Evolutionary conservation across 2,797 vertebrate species (phyloP).

Genomic region (Spatula clypeata): DNA sequence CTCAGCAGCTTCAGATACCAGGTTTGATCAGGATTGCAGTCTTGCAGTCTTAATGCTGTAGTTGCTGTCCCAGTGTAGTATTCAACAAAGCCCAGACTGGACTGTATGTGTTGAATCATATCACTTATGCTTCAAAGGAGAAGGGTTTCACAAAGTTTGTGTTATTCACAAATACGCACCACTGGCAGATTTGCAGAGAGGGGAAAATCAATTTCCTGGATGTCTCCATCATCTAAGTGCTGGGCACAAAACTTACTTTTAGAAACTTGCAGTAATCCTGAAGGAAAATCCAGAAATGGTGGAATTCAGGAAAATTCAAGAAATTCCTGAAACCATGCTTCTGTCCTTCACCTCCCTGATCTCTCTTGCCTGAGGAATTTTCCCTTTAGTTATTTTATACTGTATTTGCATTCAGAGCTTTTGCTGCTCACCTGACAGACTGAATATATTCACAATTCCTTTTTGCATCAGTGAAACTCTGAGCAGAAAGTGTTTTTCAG

Average conservation of each 20-base stretch:
- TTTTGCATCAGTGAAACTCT: conserved; percentile 26
- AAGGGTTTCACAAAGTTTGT: not conserved
- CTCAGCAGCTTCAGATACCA: not conserved
- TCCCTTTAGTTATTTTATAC: not conserved
- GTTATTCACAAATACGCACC: not conserved
- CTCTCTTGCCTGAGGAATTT: not conserved
- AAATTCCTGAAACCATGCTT: not conserved
- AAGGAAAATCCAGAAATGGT: not conserved
- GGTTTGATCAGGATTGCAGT: not conserved
- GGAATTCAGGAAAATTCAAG: too few relatives aligned
- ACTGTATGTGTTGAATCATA: not conserved
- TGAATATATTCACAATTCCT: conserved; percentile 20
- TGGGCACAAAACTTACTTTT: not conserved
- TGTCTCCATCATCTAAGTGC: not conserved
- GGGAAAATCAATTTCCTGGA: not conserved
- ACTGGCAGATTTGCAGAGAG: not conserved
- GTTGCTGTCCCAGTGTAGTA: not conserved
- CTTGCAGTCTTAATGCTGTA: not conserved
- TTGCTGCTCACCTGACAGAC: not conserved
- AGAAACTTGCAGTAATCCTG: not conserved
- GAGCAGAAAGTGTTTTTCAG: conserved; percentile 5
- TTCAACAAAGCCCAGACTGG: not conserved
- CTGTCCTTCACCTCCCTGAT: not conserved
- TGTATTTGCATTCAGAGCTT: conserved; percentile 21
- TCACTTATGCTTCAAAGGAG: not conserved